These are phyloP conservation scores for Ypsolopha sequella DNA, from an alignment of 2,888 invertebrate species.

Conservation along the genomic window DNA sequence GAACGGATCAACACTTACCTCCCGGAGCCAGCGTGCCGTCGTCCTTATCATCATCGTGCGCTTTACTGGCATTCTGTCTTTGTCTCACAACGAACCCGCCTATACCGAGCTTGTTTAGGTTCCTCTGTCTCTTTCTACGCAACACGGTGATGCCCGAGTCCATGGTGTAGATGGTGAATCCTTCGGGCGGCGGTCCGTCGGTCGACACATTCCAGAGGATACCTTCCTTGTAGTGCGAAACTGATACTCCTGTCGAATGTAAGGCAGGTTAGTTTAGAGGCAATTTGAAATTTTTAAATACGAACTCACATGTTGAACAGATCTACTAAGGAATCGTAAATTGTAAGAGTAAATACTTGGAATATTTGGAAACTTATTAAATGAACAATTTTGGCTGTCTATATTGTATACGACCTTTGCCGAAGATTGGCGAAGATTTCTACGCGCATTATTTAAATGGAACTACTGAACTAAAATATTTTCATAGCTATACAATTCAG, in stretches of 20 bases:
- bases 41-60: conserved; percentile 43
- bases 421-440: too few species aligned
- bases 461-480: not conserved
- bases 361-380: too few species aligned
- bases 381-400: too few species aligned
- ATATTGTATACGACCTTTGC: too few species aligned
- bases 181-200: conserved; percentile 86
- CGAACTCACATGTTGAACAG: not conserved
- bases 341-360: too few species aligned
- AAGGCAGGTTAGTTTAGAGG: not conserved
- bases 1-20: conserved; percentile 22
- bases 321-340: too few species aligned
- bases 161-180: conserved; percentile 83
- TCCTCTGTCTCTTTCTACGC: conserved; percentile 86
- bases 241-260: conserved; percentile 13
- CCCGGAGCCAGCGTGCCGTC: conserved; percentile 40
- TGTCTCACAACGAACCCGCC: conserved; percentile 91
- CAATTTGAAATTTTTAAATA: not conserved
- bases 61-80: conserved; percentile 58
- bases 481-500: not conserved
- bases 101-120: conserved; percentile 88
- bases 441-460: too few species aligned
- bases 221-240: conserved; percentile 79
- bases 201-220: conserved; percentile 83
- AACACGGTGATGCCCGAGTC: conserved; percentile 86